Evolutionary conservation across 2,113 vertebrate genomes (phyloP), one percentile per base, ranked within the genome.

Genomic region (Sisor rabdophorus): DNA sequence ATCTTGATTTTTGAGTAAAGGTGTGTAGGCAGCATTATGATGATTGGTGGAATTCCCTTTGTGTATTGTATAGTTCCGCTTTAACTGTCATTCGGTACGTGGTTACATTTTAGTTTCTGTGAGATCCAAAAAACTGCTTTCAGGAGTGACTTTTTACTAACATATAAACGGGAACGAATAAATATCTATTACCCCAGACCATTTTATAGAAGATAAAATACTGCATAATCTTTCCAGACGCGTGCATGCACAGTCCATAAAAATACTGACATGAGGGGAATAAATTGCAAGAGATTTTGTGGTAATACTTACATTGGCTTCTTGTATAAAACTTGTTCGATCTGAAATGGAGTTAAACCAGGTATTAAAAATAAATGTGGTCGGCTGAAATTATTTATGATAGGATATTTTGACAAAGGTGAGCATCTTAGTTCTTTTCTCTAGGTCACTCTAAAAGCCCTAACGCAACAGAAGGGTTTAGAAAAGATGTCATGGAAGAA

Each of bases 351-450:
- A 26, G 16, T 68, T 68, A 68, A 68, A 68, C 44, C 47, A 50
- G 22, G 36, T 47, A 22, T 65, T 24, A 65, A 67, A 76, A 26
- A 64, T 19, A 58, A 55, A 67, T 40, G 59, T 24, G n/a, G n/a
- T 26, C 50, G 2, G 6, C 10, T 40, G 28, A 16, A 81, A 77
- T 60, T 24, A 65, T 72, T 69, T 69, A 73, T 69, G 52, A 61
- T 52, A 54, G 79, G 28, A 22, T 56, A 11, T 50, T 16, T 30
- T 32, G 16, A 47, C 52, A 44, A n/a, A 54, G 63, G 22, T 32
- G 28, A 73, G 15, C 19, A 54, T 48, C 12, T 17, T 20, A 40
- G 55, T 68, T 77, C 55, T 36, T 19, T 11, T 50, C 44, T 19
- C 26, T 30, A 68, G 52, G 58, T 73, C 50, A 79, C 40, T 20